These are phyloP conservation scores for Erythrocercus mccallii DNA, from an alignment of 2,113 vertebrate genomes.

Conservation along the genomic window DNA sequence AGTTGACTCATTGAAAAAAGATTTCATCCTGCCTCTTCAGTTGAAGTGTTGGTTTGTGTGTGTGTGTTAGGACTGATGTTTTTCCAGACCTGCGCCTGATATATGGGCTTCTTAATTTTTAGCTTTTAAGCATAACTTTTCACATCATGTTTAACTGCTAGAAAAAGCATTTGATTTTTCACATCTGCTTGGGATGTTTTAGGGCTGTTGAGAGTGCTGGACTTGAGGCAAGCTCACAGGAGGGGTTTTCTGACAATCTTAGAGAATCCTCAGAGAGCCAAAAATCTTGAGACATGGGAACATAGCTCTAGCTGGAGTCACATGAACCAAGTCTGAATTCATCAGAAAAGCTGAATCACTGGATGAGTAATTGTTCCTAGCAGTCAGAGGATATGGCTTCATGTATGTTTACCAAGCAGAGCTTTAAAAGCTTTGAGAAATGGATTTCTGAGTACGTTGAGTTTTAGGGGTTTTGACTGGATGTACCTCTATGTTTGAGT, in stretches of 20 bases:
- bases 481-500: neutral
- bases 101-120: neutral
- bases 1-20: neutral
- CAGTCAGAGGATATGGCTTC: neutral
- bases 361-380: constrained; percentile 11
- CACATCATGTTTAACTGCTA: neutral
- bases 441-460: neutral
- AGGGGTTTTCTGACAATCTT: neutral
- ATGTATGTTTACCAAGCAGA: neutral
- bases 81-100: neutral
- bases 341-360: constrained; percentile 41
- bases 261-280: neutral
- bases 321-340: neutral
- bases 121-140: neutral
- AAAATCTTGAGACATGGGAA: neutral
- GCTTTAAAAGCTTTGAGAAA: neutral
- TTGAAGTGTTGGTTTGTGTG: neutral
- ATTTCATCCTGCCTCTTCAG: neutral
- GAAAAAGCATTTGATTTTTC: neutral
- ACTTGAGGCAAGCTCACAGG: neutral
- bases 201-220: neutral
- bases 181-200: neutral
- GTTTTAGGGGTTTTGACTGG: neutral
- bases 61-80: neutral
- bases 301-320: neutral